A percentile compares a stretch with the other conserved stretches of the same genome.
phyloP scores from a whole-genome alignment of 1,140 invertebrate genomes.

The Drosophila sturtevanti region DNA sequence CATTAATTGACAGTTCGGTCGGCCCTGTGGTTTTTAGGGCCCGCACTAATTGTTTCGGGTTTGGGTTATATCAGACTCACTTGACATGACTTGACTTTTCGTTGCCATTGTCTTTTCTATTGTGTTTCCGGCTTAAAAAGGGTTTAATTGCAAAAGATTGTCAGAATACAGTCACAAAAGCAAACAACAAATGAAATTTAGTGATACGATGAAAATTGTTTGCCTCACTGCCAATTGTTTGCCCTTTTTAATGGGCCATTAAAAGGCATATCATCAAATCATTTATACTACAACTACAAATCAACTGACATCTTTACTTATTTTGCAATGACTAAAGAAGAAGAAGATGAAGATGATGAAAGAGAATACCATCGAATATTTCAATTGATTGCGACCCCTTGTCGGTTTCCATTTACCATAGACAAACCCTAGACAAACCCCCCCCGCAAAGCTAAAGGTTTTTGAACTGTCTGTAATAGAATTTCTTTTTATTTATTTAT shows the following conservation, averaged over 20 bases:
- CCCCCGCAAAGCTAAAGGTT: slow-evolving; percentile 17
- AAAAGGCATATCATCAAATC: slow-evolving; percentile 49
- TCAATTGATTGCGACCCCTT: background rate
- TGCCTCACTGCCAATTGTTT: slow-evolving; percentile 28
- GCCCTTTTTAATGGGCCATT: slow-evolving; percentile 23
- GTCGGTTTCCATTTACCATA: slow-evolving; percentile 5
- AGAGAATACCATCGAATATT: background rate
- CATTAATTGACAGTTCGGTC: slow-evolving; percentile 60
- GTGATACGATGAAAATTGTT: slow-evolving; percentile 39
- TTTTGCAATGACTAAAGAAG: slow-evolving; percentile 1
- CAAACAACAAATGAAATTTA: slow-evolving; percentile 19
- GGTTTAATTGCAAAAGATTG: slow-evolving; percentile 40
- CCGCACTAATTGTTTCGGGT: slow-evolving; percentile 58
- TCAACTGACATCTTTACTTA: slow-evolving; percentile 33
- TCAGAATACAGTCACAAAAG: slow-evolving; percentile 21
- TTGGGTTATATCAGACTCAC: slow-evolving; percentile 25
- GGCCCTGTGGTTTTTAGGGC: slow-evolving; percentile 7
- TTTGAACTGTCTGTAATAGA: slow-evolving; percentile 50
- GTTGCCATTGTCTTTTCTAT: slow-evolving; percentile 32
- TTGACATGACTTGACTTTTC: slow-evolving; percentile 45
- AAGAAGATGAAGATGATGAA: background rate
- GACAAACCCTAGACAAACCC: slow-evolving; percentile 26
- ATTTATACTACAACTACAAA: slow-evolving; percentile 30
- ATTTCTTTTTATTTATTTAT: slow-evolving; percentile 26
- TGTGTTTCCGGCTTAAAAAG: slow-evolving; percentile 33